Evolutionary conservation across 2,888 invertebrate genomes (phyloP).

Genomic region (Pammene fasciana): DNA sequence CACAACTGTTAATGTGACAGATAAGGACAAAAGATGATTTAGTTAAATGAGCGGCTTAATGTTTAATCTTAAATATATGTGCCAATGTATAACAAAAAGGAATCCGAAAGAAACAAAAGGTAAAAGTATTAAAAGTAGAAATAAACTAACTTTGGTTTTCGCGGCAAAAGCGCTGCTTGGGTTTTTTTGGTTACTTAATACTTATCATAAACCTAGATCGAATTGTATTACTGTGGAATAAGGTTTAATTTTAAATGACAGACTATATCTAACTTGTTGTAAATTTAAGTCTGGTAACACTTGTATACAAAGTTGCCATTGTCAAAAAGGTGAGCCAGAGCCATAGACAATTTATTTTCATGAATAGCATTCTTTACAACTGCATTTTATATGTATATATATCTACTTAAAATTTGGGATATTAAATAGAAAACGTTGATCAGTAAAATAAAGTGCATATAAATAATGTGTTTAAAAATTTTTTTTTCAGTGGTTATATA

Average conservation of each 20-base stretch:
- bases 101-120: too few relatives aligned
- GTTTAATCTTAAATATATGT: too few relatives aligned
- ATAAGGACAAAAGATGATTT: too few relatives aligned
- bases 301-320: neutral
- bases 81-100: too few relatives aligned
- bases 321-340: neutral
- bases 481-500: neutral
- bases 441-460: too few relatives aligned
- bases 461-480: too few relatives aligned
- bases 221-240: neutral
- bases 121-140: too few relatives aligned
- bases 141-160: conserved; percentile 1
- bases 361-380: conserved; percentile 16
- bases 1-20: too few relatives aligned
- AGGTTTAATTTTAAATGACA: neutral
- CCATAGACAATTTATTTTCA: conserved; percentile 13
- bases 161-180: neutral
- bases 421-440: neutral
- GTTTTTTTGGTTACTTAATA: neutral
- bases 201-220: neutral
- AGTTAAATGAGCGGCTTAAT: too few relatives aligned
- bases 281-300: neutral
- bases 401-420: too few relatives aligned
- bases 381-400: neutral
- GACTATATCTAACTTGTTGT: neutral